Base-by-base conservation (phyloP, 2,113 vertebrate species). In the Callionymus lyra region DNA sequence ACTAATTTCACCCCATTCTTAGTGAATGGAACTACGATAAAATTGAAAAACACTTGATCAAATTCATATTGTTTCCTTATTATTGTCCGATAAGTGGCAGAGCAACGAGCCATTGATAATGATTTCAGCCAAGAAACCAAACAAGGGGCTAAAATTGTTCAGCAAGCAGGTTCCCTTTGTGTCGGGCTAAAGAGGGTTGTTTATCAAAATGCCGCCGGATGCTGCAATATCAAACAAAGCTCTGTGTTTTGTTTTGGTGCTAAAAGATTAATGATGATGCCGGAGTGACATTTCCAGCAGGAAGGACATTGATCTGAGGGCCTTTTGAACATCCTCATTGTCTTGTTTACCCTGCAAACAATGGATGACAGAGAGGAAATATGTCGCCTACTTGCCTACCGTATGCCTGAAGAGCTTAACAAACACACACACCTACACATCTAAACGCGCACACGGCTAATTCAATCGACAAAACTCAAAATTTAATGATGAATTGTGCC, bases 251-350 rank as follows among this genome's bases (percentile, higher is more conserved):
- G 73, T 68, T 67, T 27, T 34, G 54, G 65, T 65, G 55, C 63
- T 63, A 47, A 66, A 66, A 74, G 74, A 79, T 77, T 74, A 82
- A 81, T 79, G 70, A 77, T 76, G 52, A 56, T 63, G 50, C 41
- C 17, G 53, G 59, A 63, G 44, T 80, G 77, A 79, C 76, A 80
- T 82, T 83, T 81, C 44, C 65, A 76, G 53, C 63, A 69, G 59
- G 58, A 74, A 72, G 52, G 71, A 72, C 73, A 61, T 72, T 71
- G 76, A 79, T 82, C 79, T 49, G 51, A 37, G 31, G 41, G 57
- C 46, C 44, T 70, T 63, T 47, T 67, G 61, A 72, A 70, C 63
- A 62, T 73, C 55, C 58, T 70, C 58, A 59, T 77, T 64, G 59
- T 79, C 63, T 56, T 65, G 65, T 72, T 79, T 72, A 61, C 65